A percentile compares a stretch with the other conserved stretches of the same genome.
These are phyloP conservation scores for Eudemis profundana DNA, from an alignment of 2,888 invertebrate genomes.

Conservation along the genomic window DNA sequence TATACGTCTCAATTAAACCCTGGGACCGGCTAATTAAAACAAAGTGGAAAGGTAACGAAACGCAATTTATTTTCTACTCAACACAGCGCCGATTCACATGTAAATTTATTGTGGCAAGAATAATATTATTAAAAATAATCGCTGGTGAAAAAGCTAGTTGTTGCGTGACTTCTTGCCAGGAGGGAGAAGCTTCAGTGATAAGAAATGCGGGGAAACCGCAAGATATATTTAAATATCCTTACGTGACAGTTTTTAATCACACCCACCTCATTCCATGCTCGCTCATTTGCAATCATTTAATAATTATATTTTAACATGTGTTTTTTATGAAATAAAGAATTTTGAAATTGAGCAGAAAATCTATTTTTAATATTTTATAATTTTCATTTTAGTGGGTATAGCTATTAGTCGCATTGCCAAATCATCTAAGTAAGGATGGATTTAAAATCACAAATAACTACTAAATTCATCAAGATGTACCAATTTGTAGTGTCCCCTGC, in stretches of 20 bases:
- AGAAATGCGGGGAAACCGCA: constrained; percentile 38
- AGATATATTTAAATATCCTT: background rate
- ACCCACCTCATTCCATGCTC: no score
- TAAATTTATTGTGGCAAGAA: constrained; percentile 72
- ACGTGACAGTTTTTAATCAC: no score
- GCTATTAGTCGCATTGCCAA: no score
- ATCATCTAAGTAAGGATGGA: no score
- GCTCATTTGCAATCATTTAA: no score
- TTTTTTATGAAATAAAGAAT: no score
- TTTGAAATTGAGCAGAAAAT: no score
- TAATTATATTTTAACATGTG: no score
- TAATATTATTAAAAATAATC: constrained; percentile 81
- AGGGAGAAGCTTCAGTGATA: constrained; percentile 38
- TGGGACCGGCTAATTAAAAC: constrained; percentile 65
- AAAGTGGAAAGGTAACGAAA: constrained; percentile 79
- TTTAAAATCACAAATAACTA: no score
- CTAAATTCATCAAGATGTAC: no score
- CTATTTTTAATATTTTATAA: no score
- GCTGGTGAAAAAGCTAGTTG: constrained; percentile 69
- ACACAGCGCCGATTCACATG: constrained; percentile 75
- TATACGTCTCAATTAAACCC: constrained; percentile 40
- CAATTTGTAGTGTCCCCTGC: no score
- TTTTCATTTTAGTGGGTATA: background rate
- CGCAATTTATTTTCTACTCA: constrained; percentile 78
- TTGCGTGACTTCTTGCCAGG: constrained; percentile 69